Percentiles rank a stretch among this genome's conserved stretches.
phyloP scores from a whole-genome alignment of 2,113 vertebrate genomes.

The Otolemur garnettii region DNA sequence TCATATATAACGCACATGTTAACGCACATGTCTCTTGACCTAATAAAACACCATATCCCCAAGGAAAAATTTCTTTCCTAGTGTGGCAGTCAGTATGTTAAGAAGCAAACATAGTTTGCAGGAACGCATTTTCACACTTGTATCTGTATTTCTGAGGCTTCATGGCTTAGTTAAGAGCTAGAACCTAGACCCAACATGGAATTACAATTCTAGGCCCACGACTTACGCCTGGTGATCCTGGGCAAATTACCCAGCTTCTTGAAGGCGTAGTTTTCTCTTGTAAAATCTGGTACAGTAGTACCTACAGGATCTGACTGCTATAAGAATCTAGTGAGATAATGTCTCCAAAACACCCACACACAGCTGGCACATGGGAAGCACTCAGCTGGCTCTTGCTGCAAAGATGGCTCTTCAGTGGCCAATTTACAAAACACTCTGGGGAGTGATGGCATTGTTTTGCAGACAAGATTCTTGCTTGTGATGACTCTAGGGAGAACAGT shows the following conservation, averaged over 20 bases:
- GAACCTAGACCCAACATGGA: constrained; percentile 4
- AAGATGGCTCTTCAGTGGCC: not conserved
- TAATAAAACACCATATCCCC: too few species aligned
- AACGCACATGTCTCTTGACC: too few species aligned
- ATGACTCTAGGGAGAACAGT: not conserved
- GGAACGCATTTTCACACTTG: not conserved
- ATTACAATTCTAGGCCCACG: not conserved
- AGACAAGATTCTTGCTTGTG: not conserved
- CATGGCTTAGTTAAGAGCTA: not conserved
- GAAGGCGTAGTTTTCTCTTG: not conserved
- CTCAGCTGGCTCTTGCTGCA: not conserved
- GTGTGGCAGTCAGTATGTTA: too few species aligned
- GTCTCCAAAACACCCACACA: not conserved
- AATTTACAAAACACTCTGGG: not conserved
- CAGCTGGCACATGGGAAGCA: not conserved
- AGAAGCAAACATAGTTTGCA: constrained; percentile 1
- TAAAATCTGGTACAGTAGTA: not conserved
- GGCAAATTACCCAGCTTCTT: not conserved
- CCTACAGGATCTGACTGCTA: not conserved
- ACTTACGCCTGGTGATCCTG: not conserved
- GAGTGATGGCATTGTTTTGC: not conserved
- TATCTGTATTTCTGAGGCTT: not conserved
- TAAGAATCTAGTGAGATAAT: not conserved
- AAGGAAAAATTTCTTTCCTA: too few species aligned
- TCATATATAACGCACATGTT: too few species aligned